phyloP scores from a whole-genome alignment of 1,140 invertebrate genomes.

The Cherax destructor region DNA sequence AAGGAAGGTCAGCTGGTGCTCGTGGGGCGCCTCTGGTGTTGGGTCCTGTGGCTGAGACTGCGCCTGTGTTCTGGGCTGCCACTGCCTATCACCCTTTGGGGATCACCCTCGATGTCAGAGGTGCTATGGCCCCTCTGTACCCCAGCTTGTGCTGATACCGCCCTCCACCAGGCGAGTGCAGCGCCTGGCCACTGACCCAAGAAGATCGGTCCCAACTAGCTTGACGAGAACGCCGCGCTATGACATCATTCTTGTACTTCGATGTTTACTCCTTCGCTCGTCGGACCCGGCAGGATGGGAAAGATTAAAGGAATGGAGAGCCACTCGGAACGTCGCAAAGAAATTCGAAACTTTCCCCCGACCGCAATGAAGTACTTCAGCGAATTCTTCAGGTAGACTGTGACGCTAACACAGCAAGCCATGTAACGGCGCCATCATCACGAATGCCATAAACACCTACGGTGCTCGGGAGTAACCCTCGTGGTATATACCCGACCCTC shows the following conservation, averaged over 20 bases:
- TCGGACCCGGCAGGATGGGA: conserved; percentile 51
- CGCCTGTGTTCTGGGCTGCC: conserved; percentile 56
- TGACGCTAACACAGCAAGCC: conserved; percentile 39
- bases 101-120: conserved; percentile 77
- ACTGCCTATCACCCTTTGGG: conserved; percentile 9
- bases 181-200: conserved; percentile 35
- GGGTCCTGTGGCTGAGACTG: conserved; percentile 37
- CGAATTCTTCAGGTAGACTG: conserved; percentile 28
- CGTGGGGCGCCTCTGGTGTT: conserved; percentile 32
- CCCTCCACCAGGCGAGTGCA: conserved; percentile 41
- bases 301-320: conserved; percentile 55
- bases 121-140: conserved; percentile 87
- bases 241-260: conserved; percentile 61
- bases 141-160: conserved; percentile 9
- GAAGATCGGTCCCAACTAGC: conserved; percentile 1
- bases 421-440: conserved; percentile 51
- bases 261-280: conserved; percentile 49
- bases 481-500: conserved; percentile 45
- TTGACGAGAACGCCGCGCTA: conserved; percentile 38
- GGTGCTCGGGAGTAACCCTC: conserved; percentile 13
- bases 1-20: conserved; percentile 55
- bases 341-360: conserved; percentile 18
- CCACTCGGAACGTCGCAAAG: conserved; percentile 49
- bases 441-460: conserved; percentile 49
- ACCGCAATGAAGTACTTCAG: conserved; percentile 34